Evolutionary conservation across 2,797 vertebrate species (phyloP).

Genomic region (Tinamus major): DNA sequence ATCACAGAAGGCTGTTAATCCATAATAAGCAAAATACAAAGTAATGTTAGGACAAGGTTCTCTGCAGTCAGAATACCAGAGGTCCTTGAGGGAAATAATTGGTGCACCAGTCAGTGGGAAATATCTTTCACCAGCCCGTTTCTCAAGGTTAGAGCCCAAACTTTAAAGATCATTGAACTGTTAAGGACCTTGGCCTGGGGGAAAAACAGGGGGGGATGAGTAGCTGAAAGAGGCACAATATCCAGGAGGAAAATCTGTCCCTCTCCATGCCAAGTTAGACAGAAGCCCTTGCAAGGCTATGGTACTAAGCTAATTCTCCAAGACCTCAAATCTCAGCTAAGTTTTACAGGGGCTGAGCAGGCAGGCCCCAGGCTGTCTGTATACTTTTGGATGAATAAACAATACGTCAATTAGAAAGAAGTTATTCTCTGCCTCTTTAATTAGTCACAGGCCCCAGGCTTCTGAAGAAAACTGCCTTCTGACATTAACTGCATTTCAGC

Average conservation of each 20-base stretch:
- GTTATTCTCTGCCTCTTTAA: not conserved
- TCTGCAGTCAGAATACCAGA: not conserved
- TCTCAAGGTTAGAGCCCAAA: not conserved
- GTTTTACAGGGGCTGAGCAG: not conserved
- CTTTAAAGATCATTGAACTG: slow-evolving; percentile 7
- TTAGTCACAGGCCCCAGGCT: not conserved
- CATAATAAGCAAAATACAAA: not conserved
- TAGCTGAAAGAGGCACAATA: not conserved
- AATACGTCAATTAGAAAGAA: not conserved
- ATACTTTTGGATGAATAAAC: not conserved
- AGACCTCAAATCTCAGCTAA: not conserved
- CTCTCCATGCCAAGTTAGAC: not conserved
- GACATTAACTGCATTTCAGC: not conserved
- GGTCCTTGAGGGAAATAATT: not conserved
- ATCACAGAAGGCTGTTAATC: not conserved
- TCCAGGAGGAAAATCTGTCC: not conserved
- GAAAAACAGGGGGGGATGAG: not conserved
- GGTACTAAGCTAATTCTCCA: not conserved
- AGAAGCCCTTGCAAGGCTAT: not conserved
- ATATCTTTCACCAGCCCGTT: not conserved
- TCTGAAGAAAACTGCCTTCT: not conserved
- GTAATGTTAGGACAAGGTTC: not conserved
- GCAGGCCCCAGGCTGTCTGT: not conserved
- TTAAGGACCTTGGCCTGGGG: not conserved
- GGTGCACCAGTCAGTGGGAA: slow-evolving; percentile 1